Conservation (phyloP, 2,888 invertebrate species). For the Schrankia costaestrigalis region DNA sequence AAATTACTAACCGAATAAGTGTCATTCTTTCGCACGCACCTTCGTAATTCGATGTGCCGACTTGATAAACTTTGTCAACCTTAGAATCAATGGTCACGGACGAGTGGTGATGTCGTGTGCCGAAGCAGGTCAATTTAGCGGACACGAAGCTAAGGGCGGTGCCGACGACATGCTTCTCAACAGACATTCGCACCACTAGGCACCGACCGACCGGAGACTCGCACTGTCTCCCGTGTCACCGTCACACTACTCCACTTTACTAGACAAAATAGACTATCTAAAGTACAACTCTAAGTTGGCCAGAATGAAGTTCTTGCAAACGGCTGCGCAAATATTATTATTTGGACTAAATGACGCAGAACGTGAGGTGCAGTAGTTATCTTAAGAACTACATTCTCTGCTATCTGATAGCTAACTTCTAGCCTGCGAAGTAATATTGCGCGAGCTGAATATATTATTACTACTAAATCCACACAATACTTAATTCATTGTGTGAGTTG, state of each 20-base stretch:
- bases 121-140: slow-evolving; percentile 17
- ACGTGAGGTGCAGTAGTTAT: too few species aligned
- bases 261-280: slow-evolving; percentile 32
- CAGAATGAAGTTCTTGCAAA: too few species aligned
- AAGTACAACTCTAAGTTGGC: slow-evolving; percentile 7
- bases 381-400: too few species aligned
- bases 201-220: slow-evolving; percentile 21
- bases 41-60: too few species aligned
- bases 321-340: too few species aligned
- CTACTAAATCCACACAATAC: too few species aligned
- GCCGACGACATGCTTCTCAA: slow-evolving; percentile 54
- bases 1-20: too few species aligned
- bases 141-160: slow-evolving; percentile 23
- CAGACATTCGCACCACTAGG: slow-evolving; percentile 53
- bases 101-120: slow-evolving; percentile 24
- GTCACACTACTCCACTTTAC: slow-evolving; percentile 57
- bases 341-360: too few species aligned
- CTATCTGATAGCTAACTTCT: too few species aligned
- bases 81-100: slow-evolving; percentile 32
- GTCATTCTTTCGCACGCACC: too few species aligned
- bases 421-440: slow-evolving; percentile 11
- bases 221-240: slow-evolving; percentile 41
- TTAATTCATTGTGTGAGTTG: slow-evolving; percentile 9
- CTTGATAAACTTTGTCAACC: too few species aligned
- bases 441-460: too few species aligned